Evolutionary conservation across 2,888 invertebrate genomes (phyloP).

Genomic region (Gortyna flavago): DNA sequence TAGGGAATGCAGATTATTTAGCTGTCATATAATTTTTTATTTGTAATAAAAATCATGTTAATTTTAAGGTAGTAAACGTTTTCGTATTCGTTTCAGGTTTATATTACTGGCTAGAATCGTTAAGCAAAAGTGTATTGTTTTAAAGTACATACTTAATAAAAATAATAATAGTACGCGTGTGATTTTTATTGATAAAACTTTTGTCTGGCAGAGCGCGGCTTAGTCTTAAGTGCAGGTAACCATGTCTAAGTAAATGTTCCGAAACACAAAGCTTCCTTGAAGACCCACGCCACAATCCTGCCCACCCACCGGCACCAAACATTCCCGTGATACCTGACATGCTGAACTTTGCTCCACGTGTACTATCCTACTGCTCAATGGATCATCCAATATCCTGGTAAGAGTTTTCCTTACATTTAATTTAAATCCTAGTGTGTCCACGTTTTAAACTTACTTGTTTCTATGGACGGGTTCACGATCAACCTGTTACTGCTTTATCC

Average conservation of each 20-base stretch:
- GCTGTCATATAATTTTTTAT: slow-evolving; percentile 80
- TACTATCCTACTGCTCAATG: slow-evolving; percentile 88
- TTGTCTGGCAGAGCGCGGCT: slow-evolving; percentile 61
- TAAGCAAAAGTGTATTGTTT: slow-evolving; percentile 89
- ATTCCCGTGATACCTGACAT: slow-evolving; percentile 87
- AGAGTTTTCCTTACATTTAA: slow-evolving; percentile 88
- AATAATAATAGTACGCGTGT: slow-evolving; percentile 79
- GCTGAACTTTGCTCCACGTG: slow-evolving; percentile 86
- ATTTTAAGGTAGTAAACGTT: slow-evolving; percentile 84
- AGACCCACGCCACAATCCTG: slow-evolving; percentile 88
- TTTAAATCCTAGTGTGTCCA: slow-evolving; percentile 84
- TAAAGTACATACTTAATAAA: slow-evolving; percentile 87
- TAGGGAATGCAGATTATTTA: slow-evolving; percentile 75
- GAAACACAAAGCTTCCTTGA: slow-evolving; percentile 83
- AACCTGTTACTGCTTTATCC: slow-evolving; percentile 65
- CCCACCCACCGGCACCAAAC: slow-evolving; percentile 81
- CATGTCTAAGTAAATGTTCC: slow-evolving; percentile 72
- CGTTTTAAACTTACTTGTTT: slow-evolving; percentile 58
- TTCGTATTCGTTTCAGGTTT: slow-evolving; percentile 85
- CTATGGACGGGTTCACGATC: slow-evolving; percentile 52
- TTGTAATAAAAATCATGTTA: slow-evolving; percentile 87
- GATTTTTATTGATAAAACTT: slow-evolving; percentile 70
- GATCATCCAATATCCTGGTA: slow-evolving; percentile 89
- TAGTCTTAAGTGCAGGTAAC: slow-evolving; percentile 77
- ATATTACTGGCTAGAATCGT: slow-evolving; percentile 88